Evolutionary conservation across 1,140 invertebrate genomes (phyloP).

Genomic region (Leptinotarsa texana): DNA sequence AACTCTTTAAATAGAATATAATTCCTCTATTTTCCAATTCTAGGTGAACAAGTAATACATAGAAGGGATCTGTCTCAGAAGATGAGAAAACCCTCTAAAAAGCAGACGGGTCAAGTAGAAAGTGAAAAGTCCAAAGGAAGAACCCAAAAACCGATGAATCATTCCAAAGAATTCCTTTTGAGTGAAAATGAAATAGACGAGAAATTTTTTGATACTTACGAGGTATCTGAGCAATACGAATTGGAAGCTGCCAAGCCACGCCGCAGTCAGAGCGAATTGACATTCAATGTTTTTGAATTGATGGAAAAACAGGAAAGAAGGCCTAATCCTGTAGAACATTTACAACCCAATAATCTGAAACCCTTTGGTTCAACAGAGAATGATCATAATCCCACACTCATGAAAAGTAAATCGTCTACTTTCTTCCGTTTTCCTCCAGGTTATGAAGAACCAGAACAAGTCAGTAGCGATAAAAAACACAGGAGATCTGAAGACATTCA

Average conservation of each 20-base stretch:
- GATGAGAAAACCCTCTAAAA: not conserved
- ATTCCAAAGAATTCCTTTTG: not conserved
- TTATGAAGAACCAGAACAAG: not conserved
- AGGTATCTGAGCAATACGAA: constrained; percentile 33
- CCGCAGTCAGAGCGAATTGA: constrained; percentile 22
- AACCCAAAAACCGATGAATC: not conserved
- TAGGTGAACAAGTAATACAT: not conserved
- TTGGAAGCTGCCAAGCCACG: constrained; percentile 30
- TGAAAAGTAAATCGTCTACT: not conserved
- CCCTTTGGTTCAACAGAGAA: constrained; percentile 33
- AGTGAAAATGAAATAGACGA: not conserved
- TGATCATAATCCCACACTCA: not conserved
- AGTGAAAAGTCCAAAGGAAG: not conserved
- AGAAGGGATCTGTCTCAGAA: not conserved
- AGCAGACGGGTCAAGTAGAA: not conserved
- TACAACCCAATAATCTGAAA: constrained; percentile 34
- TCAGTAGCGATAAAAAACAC: not conserved
- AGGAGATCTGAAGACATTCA: not conserved
- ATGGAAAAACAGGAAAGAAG: constrained; percentile 15
- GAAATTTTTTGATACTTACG: not conserved
- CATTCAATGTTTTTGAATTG: constrained; percentile 17
- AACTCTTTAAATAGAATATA: too few species aligned
- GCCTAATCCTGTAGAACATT: constrained; percentile 9
- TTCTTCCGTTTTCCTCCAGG: not conserved
- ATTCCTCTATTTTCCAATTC: not conserved